Evolutionary conservation across 2,888 invertebrate genomes (phyloP).

Genomic region (Nemoura dubitans): DNA sequence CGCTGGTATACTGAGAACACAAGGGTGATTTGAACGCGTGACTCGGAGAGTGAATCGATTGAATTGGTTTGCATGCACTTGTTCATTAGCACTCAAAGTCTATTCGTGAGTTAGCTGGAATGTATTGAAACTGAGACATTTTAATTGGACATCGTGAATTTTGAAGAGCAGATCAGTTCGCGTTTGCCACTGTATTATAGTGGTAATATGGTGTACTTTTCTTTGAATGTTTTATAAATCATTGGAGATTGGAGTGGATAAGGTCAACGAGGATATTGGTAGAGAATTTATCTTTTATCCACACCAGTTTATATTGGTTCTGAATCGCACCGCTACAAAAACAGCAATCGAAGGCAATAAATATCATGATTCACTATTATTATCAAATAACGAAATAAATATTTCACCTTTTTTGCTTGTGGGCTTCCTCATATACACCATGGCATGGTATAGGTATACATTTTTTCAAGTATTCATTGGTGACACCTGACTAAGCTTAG

Average conservation of each 20-base stretch:
- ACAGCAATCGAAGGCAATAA: background rate
- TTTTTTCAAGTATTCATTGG: background rate
- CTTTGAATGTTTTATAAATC: too few species aligned
- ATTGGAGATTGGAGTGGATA: too few species aligned
- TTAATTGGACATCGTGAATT: background rate
- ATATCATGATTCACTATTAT: background rate
- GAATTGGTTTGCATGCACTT: background rate
- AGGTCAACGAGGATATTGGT: too few species aligned
- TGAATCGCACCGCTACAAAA: background rate
- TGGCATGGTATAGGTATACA: background rate
- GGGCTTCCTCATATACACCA: background rate
- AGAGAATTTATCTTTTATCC: too few species aligned
- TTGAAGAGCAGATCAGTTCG: too few species aligned
- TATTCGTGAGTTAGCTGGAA: background rate
- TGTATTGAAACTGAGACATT: background rate
- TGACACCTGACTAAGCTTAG: background rate
- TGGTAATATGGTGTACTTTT: too few species aligned
- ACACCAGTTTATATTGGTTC: too few species aligned
- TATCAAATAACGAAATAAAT: too few species aligned
- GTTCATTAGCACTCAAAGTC: background rate
- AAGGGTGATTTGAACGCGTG: background rate
- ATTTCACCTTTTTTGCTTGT: background rate
- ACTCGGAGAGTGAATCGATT: background rate
- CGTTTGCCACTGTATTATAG: too few species aligned
- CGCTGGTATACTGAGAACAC: background rate